A percentile compares a stretch with the other conserved stretches of the same genome.
Evolutionary conservation across 1,140 invertebrate species (phyloP).

Genomic region (Chelonus insularis): DNA sequence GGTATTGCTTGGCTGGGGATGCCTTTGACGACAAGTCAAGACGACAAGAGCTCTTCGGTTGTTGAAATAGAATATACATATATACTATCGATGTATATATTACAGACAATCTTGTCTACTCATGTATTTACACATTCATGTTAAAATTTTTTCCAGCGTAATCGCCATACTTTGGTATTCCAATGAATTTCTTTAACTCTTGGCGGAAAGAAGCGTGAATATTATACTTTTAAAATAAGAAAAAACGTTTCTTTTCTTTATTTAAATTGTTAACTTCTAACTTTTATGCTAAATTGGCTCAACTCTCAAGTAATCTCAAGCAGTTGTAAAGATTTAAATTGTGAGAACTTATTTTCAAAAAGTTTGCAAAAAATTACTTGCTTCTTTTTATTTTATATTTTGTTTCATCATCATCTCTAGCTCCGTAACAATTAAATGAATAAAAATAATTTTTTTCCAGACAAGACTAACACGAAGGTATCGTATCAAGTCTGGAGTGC

Average conservation of each 20-base stretch:
- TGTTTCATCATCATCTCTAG: no score
- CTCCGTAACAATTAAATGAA: no score
- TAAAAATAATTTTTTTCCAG: slow-evolving; percentile 65
- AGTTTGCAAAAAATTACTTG: neutral
- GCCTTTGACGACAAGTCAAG: slow-evolving; percentile 14
- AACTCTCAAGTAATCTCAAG: neutral
- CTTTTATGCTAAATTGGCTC: no score
- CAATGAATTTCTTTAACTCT: no score
- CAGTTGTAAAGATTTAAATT: neutral
- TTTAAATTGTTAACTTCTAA: no score
- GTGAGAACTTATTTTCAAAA: no score
- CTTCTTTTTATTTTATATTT: no score
- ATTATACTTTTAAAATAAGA: neutral
- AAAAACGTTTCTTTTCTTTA: neutral
- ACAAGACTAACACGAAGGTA: slow-evolving; percentile 71
- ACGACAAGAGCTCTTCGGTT: slow-evolving; percentile 1
- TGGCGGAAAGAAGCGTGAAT: no score
- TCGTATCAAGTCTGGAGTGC: slow-evolving; percentile 73
- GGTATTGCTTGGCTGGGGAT: slow-evolving; percentile 8
- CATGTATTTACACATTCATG: no score
- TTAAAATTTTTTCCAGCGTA: no score
- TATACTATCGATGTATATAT: neutral
- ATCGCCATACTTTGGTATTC: no score
- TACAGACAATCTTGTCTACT: neutral
- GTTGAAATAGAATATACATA: neutral